Conservation (phyloP, 2,797 vertebrate species). For the Pelobates cultripes region DNA sequence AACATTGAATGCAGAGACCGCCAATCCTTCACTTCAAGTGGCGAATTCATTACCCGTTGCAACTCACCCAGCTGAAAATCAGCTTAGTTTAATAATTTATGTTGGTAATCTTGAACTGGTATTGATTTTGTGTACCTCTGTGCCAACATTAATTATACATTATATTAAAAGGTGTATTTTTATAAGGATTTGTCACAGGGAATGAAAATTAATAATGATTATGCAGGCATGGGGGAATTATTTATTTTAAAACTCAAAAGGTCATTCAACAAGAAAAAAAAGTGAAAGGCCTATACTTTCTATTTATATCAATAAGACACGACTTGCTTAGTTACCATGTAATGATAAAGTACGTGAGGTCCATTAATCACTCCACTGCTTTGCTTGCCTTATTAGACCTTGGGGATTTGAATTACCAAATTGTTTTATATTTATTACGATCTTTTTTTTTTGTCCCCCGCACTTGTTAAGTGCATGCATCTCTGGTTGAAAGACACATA, state of each 20-base stretch:
- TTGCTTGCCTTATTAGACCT: conserved; percentile 13
- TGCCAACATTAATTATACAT: neutral
- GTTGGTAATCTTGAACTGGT: neutral
- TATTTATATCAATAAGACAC: conserved; percentile 33
- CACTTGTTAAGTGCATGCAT: conserved; percentile 10
- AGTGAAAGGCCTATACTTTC: conserved; percentile 43
- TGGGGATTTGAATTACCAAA: conserved; percentile 25
- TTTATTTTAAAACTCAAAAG: conserved; percentile 33
- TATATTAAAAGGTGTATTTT: neutral
- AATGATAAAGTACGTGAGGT: conserved; percentile 28
- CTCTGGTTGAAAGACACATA: neutral
- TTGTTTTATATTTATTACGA: conserved; percentile 42
- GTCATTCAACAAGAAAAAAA: conserved; percentile 41
- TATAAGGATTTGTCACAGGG: neutral
- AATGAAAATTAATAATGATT: neutral
- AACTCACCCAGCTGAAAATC: neutral
- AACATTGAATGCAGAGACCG: no score
- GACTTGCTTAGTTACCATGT: conserved; percentile 44
- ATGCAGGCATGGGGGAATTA: conserved; percentile 19
- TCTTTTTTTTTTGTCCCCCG: conserved; percentile 27
- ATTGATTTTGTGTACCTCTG: neutral
- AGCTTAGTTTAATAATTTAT: conserved; percentile 1
- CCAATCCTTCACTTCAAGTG: neutral
- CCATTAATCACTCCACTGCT: conserved; percentile 31
- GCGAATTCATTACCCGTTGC: neutral